Percentiles rank a stretch among this genome's conserved stretches.
These are phyloP conservation scores for Pseudonaja textilis DNA, from an alignment of 2,113 vertebrate genomes.

Conservation along the genomic window DNA sequence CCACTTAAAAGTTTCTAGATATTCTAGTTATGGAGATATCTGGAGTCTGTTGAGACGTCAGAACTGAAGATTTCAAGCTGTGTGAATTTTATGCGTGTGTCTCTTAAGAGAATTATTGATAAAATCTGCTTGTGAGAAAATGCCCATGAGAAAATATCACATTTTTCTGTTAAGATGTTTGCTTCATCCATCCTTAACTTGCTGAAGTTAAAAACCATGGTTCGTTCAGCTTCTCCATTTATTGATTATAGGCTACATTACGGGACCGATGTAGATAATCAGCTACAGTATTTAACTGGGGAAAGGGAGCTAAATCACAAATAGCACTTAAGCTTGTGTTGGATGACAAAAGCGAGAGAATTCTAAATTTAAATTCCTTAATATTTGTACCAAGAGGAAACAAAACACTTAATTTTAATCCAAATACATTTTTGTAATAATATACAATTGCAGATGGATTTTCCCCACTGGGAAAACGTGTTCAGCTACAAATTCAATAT, in stretches of 20 bases:
- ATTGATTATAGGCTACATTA: not conserved
- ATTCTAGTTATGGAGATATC: not conserved
- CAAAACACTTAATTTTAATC: conserved; percentile 5
- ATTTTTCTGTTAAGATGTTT: not conserved
- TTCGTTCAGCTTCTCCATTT: not conserved
- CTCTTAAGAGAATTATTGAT: not conserved
- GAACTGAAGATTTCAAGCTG: not conserved
- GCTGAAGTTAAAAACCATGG: not conserved
- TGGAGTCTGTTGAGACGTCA: not conserved
- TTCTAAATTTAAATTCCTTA: not conserved
- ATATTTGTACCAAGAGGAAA: not conserved
- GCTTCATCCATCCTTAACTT: not conserved
- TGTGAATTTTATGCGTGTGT: not conserved
- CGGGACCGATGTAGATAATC: not conserved
- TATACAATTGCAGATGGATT: not conserved
- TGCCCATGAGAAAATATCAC: not conserved
- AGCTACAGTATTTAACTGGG: not conserved
- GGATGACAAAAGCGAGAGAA: not conserved
- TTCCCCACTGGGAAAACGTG: not conserved
- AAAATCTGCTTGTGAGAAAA: not conserved
- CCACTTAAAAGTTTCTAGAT: not conserved
- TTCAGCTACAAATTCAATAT: conserved; percentile 49
- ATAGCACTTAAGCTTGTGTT: not conserved
- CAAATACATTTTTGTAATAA: conserved; percentile 10
- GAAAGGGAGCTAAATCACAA: not conserved